phyloP scores from a whole-genome alignment of 2,888 invertebrate genomes.

The Xylocampa areola region DNA sequence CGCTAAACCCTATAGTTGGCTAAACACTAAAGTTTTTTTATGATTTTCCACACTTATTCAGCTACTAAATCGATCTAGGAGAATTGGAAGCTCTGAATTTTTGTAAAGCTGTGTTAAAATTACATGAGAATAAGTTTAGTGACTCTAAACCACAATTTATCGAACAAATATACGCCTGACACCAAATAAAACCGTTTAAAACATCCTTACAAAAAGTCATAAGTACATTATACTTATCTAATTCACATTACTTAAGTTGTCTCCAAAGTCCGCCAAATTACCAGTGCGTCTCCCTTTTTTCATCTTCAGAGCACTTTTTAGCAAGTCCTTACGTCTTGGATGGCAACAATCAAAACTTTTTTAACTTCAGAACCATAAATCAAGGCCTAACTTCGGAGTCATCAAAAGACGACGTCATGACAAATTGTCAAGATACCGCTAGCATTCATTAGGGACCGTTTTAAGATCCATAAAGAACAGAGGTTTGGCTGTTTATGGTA shows the following conservation, averaged over 20 bases:
- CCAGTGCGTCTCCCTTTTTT: constrained; percentile 10
- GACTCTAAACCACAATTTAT: too few species aligned
- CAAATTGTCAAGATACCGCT: constrained; percentile 49
- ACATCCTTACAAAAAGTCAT: background rate
- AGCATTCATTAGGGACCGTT: constrained; percentile 26
- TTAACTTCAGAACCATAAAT: constrained; percentile 47
- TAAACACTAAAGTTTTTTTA: too few species aligned
- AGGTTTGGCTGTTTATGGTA: constrained; percentile 18
- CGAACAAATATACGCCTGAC: too few species aligned
- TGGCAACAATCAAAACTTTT: constrained; percentile 45
- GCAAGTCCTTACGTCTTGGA: constrained; percentile 30
- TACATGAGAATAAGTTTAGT: too few species aligned
- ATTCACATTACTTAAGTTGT: background rate
- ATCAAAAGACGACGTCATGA: constrained; percentile 40
- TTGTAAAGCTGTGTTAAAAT: too few species aligned
- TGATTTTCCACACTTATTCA: too few species aligned
- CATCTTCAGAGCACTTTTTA: constrained; percentile 22
- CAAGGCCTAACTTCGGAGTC: constrained; percentile 36
- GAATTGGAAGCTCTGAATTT: too few species aligned
- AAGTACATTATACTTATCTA: background rate
- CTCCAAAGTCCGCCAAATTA: constrained; percentile 6
- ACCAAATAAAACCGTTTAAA: too few species aligned
- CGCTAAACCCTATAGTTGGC: too few species aligned
- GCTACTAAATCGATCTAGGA: too few species aligned
- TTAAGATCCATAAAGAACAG: constrained; percentile 22